Percentiles rank a stretch among this genome's conserved stretches.
Evolutionary conservation across 2,113 vertebrate genomes (phyloP).

Genomic region (Tenebrosternarchus preto): DNA sequence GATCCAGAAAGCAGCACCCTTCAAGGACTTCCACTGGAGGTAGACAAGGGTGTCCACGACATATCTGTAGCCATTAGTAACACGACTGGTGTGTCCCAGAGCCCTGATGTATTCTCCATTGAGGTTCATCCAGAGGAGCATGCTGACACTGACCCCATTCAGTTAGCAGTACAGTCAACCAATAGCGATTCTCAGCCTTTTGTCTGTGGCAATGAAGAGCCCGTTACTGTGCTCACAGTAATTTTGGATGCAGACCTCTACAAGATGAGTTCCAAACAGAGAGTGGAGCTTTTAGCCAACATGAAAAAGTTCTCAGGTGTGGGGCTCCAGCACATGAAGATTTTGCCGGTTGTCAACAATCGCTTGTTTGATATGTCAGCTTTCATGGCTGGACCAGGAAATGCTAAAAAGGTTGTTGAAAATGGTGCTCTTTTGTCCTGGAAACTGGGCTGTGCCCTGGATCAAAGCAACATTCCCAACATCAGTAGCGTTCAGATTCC

Average conservation of each 20-base stretch:
- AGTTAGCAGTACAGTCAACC: constrained; percentile 65
- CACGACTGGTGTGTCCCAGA: constrained; percentile 73
- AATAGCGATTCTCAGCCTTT: constrained; percentile 72
- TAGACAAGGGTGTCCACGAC: constrained; percentile 91
- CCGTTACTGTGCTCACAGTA: constrained; percentile 90
- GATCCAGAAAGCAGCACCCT: constrained; percentile 74
- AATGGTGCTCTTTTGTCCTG: constrained; percentile 94
- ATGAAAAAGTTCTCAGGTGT: constrained; percentile 92
- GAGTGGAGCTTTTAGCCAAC: constrained; percentile 82
- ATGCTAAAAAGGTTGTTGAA: constrained; percentile 97
- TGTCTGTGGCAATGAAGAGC: constrained; percentile 82
- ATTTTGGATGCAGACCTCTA: constrained; percentile 95
- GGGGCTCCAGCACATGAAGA: constrained; percentile 87
- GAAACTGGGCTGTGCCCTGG: constrained; percentile 93
- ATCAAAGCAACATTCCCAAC: constrained; percentile 89
- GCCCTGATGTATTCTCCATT: constrained; percentile 85
- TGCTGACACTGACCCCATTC: constrained; percentile 77
- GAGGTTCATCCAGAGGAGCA: constrained; percentile 94
- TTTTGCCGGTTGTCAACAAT: constrained; percentile 96
- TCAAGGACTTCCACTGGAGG: constrained; percentile 90
- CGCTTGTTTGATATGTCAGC: constrained; percentile 97
- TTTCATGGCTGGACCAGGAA: constrained; percentile 97
- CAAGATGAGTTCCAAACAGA: constrained; percentile 91
- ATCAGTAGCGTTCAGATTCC: constrained; percentile 88
- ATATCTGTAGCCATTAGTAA: constrained; percentile 82